Evolutionary conservation across 2,797 vertebrate species (phyloP), one percentile per base, ranked within the genome.

Genomic region (Thaleichthys pacificus): DNA sequence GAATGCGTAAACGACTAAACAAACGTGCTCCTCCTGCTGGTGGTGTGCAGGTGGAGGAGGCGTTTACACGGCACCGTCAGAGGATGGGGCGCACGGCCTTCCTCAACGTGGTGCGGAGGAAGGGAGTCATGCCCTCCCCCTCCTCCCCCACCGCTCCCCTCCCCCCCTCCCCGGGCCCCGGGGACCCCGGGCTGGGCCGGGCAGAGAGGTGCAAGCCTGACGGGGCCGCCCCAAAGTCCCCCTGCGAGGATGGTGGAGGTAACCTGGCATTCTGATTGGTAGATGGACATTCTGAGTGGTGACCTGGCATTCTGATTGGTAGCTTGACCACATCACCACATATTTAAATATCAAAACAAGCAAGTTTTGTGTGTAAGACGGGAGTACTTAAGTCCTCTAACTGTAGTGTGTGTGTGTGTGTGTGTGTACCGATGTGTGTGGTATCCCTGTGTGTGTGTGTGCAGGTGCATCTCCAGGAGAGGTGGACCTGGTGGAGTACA

Each of bases 1-100:
- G 32, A 35, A 35, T 38, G 8, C 35, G 7, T 38, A 38, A 38
- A 38, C 35, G 7, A 38, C 35, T 38, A 38, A 38, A 32, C 24
- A 24, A 24, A 24, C 24, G 24, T 4, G 14, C 49, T 54, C 17
- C 14, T 7, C 15, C 17, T 15, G 15, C 49, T 54, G 4, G 15
- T 54, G 5, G 12, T 15, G 35, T 57, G 15, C 73, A 91, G 91
- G 95, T 99, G 73, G 97, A 99, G 88, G 98, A 95, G 1, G 97
- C 96, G 0, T 99, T 98, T 79, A 99, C 97, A 0, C 94, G 92
- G 11, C 97, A 99, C 82, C 92, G 98, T 49, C 97, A 99, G 89
- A 95, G 93, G 86, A 98, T 99, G 97, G 97, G 97, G 54, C 93
- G 96, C 72, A 99, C 97, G 0, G 98, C 98, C 5, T 99, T 99